Evolutionary conservation across 2,797 vertebrate genomes (phyloP).

Genomic region (Odontamblyopus rebecca): DNA sequence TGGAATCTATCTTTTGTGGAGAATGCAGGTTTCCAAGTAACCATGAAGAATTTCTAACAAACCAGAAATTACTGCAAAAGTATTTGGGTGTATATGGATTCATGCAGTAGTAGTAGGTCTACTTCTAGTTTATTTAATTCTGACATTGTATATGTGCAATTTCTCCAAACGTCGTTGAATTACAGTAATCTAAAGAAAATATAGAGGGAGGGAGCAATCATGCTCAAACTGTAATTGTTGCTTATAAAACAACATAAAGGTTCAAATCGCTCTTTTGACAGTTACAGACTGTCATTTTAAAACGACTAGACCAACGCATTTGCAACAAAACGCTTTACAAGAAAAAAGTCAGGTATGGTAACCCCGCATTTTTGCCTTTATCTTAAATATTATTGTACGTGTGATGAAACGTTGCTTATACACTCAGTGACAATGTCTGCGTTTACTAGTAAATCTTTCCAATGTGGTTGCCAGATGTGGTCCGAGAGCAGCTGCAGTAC

Average conservation of each 20-base stretch:
- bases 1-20: no score
- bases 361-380: not conserved
- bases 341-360: not conserved
- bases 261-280: not conserved
- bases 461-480: slow-evolving; percentile 64
- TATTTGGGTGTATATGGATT: no score
- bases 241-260: not conserved
- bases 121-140: not conserved
- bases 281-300: not conserved
- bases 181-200: not conserved
- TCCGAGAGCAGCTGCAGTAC: slow-evolving; percentile 49
- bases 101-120: no score
- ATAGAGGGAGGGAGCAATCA: no score
- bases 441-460: slow-evolving; percentile 18
- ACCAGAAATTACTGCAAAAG: no score
- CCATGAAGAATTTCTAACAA: no score
- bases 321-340: no score
- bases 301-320: not conserved
- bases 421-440: not conserved
- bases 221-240: not conserved
- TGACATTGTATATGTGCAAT: not conserved
- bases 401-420: slow-evolving; percentile 13
- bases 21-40: no score
- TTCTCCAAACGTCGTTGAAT: not conserved
- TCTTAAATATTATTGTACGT: not conserved